Evolutionary conservation across 2,888 invertebrate species (phyloP).

Genomic region (Nemapogon koenigi): DNA sequence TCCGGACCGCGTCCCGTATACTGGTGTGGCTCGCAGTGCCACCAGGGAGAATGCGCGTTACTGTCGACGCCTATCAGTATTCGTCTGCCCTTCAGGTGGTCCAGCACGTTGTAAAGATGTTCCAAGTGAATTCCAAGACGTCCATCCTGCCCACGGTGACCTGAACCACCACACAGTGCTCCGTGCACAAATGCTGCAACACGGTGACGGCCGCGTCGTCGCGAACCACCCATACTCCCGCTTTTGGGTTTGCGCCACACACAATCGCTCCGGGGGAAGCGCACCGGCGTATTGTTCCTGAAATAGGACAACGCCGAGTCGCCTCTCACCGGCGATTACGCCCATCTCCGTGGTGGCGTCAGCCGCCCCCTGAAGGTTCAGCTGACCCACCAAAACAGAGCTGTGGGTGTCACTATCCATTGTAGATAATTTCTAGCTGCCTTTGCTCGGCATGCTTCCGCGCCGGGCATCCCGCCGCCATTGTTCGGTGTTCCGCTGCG

Average conservation of each 20-base stretch:
- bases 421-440: neutral
- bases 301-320: conserved; percentile 18
- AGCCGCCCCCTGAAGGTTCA: conserved; percentile 17
- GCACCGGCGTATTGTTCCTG: conserved; percentile 20
- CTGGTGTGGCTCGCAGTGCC: too few species aligned
- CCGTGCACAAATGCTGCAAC: neutral
- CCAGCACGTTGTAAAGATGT: neutral
- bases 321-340: conserved; percentile 11
- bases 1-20: conserved; percentile 5
- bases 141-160: conserved; percentile 10
- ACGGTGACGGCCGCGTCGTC: neutral
- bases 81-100: neutral
- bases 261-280: conserved; percentile 2
- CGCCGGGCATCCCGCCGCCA: conserved; percentile 16
- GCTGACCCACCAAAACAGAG: conserved; percentile 17
- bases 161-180: conserved; percentile 11
- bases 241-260: conserved; percentile 13
- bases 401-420: conserved; percentile 12
- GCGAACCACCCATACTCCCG: conserved; percentile 14
- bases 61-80: conserved; percentile 7
- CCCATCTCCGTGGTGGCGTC: conserved; percentile 18
- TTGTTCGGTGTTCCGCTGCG: conserved; percentile 13
- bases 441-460: conserved; percentile 14
- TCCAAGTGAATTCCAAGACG: conserved; percentile 12
- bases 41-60: conserved; percentile 11